Evolutionary conservation across 1,140 invertebrate genomes (phyloP), one percentile per base, ranked within the genome.

Genomic region (Psix sp.): DNA sequence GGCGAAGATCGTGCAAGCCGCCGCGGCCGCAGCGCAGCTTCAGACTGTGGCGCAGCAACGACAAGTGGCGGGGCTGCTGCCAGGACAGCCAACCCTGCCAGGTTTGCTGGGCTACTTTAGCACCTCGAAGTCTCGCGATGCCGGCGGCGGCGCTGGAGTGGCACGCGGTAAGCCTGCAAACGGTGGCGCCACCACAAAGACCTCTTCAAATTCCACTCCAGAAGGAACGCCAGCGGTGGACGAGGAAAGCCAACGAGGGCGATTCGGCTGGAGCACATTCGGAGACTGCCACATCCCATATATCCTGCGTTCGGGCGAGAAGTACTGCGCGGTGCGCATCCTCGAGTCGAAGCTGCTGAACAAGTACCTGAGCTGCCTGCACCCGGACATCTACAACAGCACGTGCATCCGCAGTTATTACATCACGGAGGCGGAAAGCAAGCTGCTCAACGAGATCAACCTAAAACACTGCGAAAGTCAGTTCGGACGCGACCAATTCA

Each of bases 381-480:
- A 95, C 84, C 91, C 93, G 40, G 94, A 95, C 77, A 93, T 96
- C 68, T 95, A 95, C 83, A 91, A 89, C 70, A 96, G 95, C 83
- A 96, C 95, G 1, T 95, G 94, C 82, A 95, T 98, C 46, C 91
- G 94, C 56, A 96, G 95, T 87, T 96, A 96, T 84, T 98, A 95
- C 82, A 96, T 98, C 52, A 98, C 95, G 4, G 94, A 95, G 67
- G 91, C 92, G 2, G 96, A 98, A 88, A 93, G 94, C 38, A 92
- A 94, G 63, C 88, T 98, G 10, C 90, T 98, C 16, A 97, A 96
- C 82, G 96, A 98, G 85, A 97, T 98, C 63, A 99, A 98, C 87
- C 88, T 91, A 20, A 94, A 93, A 84, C 97, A 98, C 80, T 97
- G 96, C 89, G 96, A 97, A 76, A 91, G 89, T 68, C 92, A 95